Evolutionary conservation across 2,113 vertebrate genomes (phyloP).

Genomic region (Holacanthus passer): DNA sequence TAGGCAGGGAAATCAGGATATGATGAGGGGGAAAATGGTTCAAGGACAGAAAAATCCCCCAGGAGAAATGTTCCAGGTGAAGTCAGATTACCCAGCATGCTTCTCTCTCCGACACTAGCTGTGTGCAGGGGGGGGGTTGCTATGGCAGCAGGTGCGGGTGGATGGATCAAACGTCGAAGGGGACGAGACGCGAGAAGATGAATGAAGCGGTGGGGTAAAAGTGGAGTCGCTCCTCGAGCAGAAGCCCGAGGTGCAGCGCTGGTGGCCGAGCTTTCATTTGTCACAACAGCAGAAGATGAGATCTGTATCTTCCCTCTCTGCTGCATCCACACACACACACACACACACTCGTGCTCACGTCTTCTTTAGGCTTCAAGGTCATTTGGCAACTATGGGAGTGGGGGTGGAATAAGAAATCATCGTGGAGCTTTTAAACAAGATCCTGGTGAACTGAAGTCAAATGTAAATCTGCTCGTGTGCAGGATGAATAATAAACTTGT

Average conservation of each 20-base stretch:
- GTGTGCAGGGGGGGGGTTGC: constrained; percentile 53
- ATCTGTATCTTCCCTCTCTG: constrained; percentile 50
- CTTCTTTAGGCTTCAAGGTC: constrained; percentile 67
- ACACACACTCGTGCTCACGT: not conserved
- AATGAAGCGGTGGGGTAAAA: constrained; percentile 51
- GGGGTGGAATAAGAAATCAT: constrained; percentile 27
- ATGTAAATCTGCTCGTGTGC: not conserved
- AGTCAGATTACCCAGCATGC: constrained; percentile 77
- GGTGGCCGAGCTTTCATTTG: constrained; percentile 54
- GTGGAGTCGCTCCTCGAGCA: constrained; percentile 32
- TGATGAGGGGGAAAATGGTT: constrained; percentile 49
- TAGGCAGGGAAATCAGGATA: not conserved
- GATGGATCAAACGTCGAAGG: constrained; percentile 51
- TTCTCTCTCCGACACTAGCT: constrained; percentile 26
- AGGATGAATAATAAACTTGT: constrained; percentile 7
- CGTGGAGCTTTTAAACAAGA: not conserved
- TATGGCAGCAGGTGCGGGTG: constrained; percentile 61
- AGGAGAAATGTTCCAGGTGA: constrained; percentile 68
- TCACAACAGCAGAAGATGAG: constrained; percentile 50
- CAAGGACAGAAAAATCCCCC: constrained; percentile 66
- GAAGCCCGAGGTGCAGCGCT: constrained; percentile 29
- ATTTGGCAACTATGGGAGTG: constrained; percentile 7
- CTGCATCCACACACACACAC: constrained; percentile 14
- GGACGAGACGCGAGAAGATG: constrained; percentile 43
- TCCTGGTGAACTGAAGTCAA: not conserved